Base-by-base conservation (phyloP, 2,113 vertebrate species). In the Myotis davidii region DNA sequence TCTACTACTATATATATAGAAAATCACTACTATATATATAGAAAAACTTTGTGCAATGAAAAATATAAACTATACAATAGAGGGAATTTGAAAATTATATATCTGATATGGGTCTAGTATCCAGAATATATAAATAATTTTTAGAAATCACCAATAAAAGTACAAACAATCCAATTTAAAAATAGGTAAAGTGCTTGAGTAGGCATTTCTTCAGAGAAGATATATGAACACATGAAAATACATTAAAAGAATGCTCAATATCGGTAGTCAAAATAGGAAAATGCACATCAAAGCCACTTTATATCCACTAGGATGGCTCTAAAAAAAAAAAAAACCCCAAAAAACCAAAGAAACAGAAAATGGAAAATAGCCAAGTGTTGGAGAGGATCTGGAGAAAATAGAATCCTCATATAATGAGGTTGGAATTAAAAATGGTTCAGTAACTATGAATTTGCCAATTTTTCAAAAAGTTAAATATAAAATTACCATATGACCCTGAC, bases 91-190 rank as follows among this genome's bases (percentile, higher is more conserved):
- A 64, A 78, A 61, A 72, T 50, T 48, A 50, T 50, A 50, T 32
- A 5, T 45, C 64, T 77, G 56, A 59, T 50, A 76, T 14, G 2
- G 10, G 23, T 87, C 45, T 65, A 82, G 12, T 86, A 86, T 45
- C 29, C 13, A 81, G 21, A 95, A 73, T 32, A 72, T 9, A 85
- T 42, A 65, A 85, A 81, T 17, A 81, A 52, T 48, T 37, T 45
- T 70, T 39, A 87, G 37, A 82, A 20, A 56, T 76, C 67, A 87
- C 73, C 21, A 65, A 81, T 25, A 67, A 79, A 50, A 61, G 48
- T 32, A 94, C 12, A 90, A 90, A 95, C 3, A 85, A 90, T 29
- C 56, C 12, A 74, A 87, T 54, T 82, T 11, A 76, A 74, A 82
- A 81, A 72, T 48, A n/a, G 20, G 18, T 37, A 86, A 72, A 91